A percentile compares a stretch with the other conserved stretches of the same genome.
Conservation (phyloP, 2,113 vertebrate species). For the human (Homo sapiens) region GRCh38 chr12:99095501-99096000, state of each 20-base stretch:
- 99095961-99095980: constrained; percentile 35
- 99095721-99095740: neutral
- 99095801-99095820: neutral
- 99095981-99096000: neutral
- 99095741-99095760: neutral
- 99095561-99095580: neutral
- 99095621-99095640: neutral
- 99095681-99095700: neutral
- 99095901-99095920: constrained; percentile 23
- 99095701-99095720: neutral
- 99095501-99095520: neutral
- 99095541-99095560: neutral
- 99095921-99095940: neutral
- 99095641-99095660: neutral
- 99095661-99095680: neutral
- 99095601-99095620: neutral
- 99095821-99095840: neutral
- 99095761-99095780: neutral
- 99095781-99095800: neutral
- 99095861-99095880: constrained; percentile 22
- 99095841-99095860: constrained; percentile 36
- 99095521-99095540: neutral
- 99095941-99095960: neutral
- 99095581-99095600: neutral
- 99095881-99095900: constrained; percentile 8